Evolutionary conservation across 2,113 vertebrate species (phyloP), one percentile per base, ranked within the genome.

Genomic region (Chaetorhynchus papuensis): DNA sequence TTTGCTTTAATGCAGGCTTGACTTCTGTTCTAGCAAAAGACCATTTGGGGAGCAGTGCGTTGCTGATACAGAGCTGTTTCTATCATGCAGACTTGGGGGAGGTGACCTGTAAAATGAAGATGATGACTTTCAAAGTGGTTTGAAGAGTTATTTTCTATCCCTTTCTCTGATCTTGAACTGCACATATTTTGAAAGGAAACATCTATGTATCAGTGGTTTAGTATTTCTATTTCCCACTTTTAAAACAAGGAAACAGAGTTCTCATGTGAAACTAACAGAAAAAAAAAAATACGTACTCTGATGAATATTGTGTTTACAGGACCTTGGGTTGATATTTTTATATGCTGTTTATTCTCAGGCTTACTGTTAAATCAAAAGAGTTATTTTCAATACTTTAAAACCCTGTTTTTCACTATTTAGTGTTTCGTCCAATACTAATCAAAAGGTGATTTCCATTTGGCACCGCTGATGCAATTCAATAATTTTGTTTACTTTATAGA

Each of bases 161-260:
- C 13, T 61, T 79, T 78, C 27, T 76, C 61, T 83, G 28, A 50
- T 90, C 59, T 90, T 69, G 33, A 92, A 31, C 4, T 11, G 26
- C 15, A 44, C 13, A 1, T 45, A 69, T 76, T 88, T 80, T 90
- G 28, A 85, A 80, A 64, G 31, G 49, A 35, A 53, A 3, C 7
- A 8, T 3, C 8, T 0, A 0, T 39, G 6, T 81, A n/a, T n/a
- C n/a, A 17, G 13, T 23, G 30, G 20, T 56, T 89, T 42, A 59
- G 7, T 63, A 44, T 85, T 85, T 68, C 18, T 60, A 5, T 50
- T 10, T 91, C 26, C 15, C 3, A 3, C 53, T 93, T 90, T n/a
- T 57, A 57, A 69, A 91, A 47, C 11, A 71, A 49, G 85, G 27
- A 57, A 90, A 83, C 7, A 16, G 24, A 83, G 8, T 78, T 93